Base-by-base conservation (phyloP, 1,140 invertebrate species). In the Gryllus bimaculatus region DNA sequence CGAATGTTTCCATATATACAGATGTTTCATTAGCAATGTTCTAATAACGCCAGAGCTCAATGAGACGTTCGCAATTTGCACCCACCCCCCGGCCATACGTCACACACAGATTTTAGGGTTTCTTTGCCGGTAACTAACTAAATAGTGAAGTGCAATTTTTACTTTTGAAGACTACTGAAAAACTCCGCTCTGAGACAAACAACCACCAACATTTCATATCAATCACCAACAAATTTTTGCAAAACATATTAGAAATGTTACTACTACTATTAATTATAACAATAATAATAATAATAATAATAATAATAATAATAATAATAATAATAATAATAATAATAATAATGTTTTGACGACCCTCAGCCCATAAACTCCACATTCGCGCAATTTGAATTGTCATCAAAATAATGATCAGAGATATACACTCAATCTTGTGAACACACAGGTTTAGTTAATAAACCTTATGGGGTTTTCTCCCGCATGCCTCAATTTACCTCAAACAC, bases 281-380 rank as follows among this genome's bases (percentile, higher is more conserved):
- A 73, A 73, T 73, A 73, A 73, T 73, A 73, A 73, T 73, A 73
- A 73, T 73, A 73, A 73, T 73, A 73, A 73, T 73, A 73, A 73
- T 73, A 73, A 73, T 73, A 73, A 73, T 73, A 73, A 73, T 73
- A 73, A 73, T 73, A 73, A 73, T 73, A 73, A 73, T 73, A 73
- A 73, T 73, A 73, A 73, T 73, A 73, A 73, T 6, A 73, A 73
- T 6, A 73, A 73, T 73, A 73, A 73, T 73, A 73, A 73, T 12
- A 73, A 1, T 73, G n/a, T 15, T 6, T 73, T n/a, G 66, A 15
- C n/a, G 66, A 15, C 13, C 13, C 66, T 73, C n/a, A 73, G 66
- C 13, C n/a, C 6, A 15, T 73, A 73, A n/a, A n/a, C 1, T 73
- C 26, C 26, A 2, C 26, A 39, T 2, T 39, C 26, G 5, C 26